Evolutionary conservation across 2,888 invertebrate genomes (phyloP).

Genomic region (Muschampia plurimacula): DNA sequence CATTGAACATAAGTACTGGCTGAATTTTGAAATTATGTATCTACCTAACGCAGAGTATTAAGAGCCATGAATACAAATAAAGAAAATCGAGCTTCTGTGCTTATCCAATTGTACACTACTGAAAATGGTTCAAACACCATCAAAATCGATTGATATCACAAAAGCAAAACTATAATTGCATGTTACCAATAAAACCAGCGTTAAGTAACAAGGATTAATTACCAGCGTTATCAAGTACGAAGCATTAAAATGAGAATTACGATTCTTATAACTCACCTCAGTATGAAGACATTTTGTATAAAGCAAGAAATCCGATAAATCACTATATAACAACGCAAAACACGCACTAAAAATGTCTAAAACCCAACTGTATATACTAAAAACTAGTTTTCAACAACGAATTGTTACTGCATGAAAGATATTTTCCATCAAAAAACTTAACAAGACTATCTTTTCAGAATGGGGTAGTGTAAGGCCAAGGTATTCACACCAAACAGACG

Average conservation of each 20-base stretch:
- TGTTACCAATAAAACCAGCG: slow-evolving; percentile 14
- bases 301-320: slow-evolving; percentile 47
- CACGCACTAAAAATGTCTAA: slow-evolving; percentile 60
- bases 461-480: slow-evolving; percentile 61
- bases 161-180: slow-evolving; percentile 1
- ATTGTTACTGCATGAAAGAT: slow-evolving; percentile 16
- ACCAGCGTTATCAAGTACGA: slow-evolving; percentile 49
- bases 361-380: slow-evolving; percentile 54
- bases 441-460: slow-evolving; percentile 44
- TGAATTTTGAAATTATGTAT: background rate
- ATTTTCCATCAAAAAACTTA: slow-evolving; percentile 35
- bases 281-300: slow-evolving; percentile 60
- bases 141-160: background rate
- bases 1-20: background rate
- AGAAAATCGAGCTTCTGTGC: background rate
- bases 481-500: slow-evolving; percentile 66
- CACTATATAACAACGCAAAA: slow-evolving; percentile 54
- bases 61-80: background rate
- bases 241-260: slow-evolving; percentile 50
- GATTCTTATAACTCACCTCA: slow-evolving; percentile 53
- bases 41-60: background rate
- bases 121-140: background rate
- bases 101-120: background rate
- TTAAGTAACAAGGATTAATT: slow-evolving; percentile 40
- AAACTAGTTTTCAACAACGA: slow-evolving; percentile 56